These are phyloP conservation scores for Caenorhabditis sp. DNA, from an alignment of 2,888 invertebrate species.

Conservation along the genomic window DNA sequence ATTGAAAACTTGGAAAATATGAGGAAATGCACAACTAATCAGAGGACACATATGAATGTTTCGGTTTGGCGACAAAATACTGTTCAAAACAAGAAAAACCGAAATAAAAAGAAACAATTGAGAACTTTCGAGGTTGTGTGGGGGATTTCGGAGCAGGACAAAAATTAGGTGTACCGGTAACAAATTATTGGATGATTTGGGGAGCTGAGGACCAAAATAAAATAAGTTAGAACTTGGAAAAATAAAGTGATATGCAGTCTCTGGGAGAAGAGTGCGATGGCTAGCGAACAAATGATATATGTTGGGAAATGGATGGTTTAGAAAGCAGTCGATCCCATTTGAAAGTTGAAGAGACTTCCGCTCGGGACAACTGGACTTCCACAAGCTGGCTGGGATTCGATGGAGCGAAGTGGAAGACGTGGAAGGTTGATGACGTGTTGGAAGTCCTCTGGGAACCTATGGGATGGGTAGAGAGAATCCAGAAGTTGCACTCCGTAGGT, in stretches of 20 bases:
- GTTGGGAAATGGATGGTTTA: neutral
- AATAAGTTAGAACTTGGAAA: conserved; percentile 2
- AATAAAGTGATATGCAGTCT: conserved; percentile 16
- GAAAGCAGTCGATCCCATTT: conserved; percentile 43
- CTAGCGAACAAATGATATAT: conserved; percentile 34
- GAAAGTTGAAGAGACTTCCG: conserved; percentile 15
- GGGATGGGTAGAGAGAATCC: conserved; percentile 24
- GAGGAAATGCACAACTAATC: neutral
- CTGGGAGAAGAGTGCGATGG: neutral
- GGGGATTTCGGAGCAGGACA: conserved; percentile 5
- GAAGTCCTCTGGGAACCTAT: conserved; percentile 41
- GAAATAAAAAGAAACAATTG: neutral
- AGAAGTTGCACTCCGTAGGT: conserved; percentile 51
- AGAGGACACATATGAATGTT: neutral
- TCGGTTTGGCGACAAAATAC: conserved; percentile 19
- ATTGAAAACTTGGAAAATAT: conserved; percentile 19
- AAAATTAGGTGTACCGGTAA: conserved; percentile 39
- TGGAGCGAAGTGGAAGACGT: conserved; percentile 47
- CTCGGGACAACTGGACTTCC: conserved; percentile 39
- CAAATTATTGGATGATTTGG: conserved; percentile 47
- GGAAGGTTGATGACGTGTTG: conserved; percentile 20
- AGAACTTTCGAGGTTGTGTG: conserved; percentile 32
- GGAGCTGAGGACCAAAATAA: neutral
- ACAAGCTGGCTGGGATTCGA: conserved; percentile 39
- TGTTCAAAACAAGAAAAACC: neutral